Conservation (phyloP, 2,113 vertebrate species). For the Mungos mungo region DNA sequence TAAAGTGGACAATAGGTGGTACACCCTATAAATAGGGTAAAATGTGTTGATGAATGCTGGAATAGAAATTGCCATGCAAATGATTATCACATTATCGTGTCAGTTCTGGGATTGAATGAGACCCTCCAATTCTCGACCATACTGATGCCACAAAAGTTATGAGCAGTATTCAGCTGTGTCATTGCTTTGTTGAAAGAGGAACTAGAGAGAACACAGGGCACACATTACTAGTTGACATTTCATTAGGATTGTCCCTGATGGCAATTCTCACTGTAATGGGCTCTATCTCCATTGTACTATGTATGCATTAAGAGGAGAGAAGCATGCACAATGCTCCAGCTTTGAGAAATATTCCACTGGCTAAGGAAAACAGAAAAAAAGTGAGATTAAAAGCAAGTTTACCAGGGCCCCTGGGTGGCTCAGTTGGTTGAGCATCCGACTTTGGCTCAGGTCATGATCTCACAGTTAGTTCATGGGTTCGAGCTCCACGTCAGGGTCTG, state of each 20-base stretch:
- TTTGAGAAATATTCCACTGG: not conserved
- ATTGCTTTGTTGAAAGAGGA: not conserved
- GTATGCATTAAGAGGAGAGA: not conserved
- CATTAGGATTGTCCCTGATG: not conserved
- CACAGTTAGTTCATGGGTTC: too few species aligned
- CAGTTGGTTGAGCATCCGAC: too few species aligned
- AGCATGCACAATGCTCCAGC: rapidly evolving
- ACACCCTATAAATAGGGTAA: not conserved
- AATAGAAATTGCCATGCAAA: not conserved
- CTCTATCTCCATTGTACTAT: not conserved
- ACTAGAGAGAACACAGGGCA: not conserved
- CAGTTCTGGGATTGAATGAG: not conserved
- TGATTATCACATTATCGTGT: not conserved
- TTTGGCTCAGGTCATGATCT: too few species aligned
- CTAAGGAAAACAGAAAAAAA: not conserved
- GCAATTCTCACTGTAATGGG: not conserved
- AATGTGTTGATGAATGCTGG: not conserved
- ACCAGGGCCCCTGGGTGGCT: not conserved
- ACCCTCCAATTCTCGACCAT: not conserved
- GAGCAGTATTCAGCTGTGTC: not conserved
- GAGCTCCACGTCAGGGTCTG: too few species aligned
- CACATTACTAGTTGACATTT: not conserved
- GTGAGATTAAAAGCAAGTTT: not conserved
- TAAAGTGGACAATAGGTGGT: not conserved
- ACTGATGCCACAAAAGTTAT: not conserved